A percentile compares a stretch with the other conserved stretches of the same genome.
Evolutionary conservation across 2,113 vertebrate genomes (phyloP).

Genomic region (Tragelaphus scriptus): DNA sequence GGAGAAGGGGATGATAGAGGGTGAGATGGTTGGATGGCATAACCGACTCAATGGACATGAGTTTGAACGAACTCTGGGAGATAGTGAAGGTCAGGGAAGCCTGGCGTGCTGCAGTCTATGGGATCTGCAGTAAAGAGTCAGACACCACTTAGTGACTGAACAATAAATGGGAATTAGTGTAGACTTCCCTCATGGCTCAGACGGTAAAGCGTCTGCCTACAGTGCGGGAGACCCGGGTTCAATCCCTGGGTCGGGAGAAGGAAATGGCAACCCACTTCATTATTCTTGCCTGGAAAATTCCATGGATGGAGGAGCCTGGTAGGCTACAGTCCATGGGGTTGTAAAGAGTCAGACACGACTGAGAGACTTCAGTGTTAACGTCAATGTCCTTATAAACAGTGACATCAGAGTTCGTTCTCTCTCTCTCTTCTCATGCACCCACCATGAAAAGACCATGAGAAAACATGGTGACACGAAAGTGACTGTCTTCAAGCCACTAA

Average conservation of each 20-base stretch:
- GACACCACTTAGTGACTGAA: not conserved
- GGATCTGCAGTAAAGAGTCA: not conserved
- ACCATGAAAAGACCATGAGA: not conserved
- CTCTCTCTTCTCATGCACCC: not conserved
- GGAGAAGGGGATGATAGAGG: not conserved
- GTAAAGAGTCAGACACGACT: no score
- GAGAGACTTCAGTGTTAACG: no score
- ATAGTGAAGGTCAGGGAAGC: not conserved
- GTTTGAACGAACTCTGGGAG: not conserved
- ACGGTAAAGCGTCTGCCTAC: no score
- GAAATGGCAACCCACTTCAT: no score
- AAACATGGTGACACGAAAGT: not conserved
- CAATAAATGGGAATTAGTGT: not conserved
- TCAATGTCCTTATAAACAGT: not conserved
- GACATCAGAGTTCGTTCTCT: not conserved
- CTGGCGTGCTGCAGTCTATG: not conserved
- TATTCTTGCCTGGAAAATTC: no score
- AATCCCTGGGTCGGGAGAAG: no score
- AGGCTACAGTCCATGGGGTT: no score
- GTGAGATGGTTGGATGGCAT: not conserved
- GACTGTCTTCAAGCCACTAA: not conserved
- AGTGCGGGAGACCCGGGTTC: no score
- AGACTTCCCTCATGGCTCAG: no score
- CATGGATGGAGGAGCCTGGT: no score
- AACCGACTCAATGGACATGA: not conserved